These are phyloP conservation scores for Sardina pilchardus DNA, from an alignment of 2,113 vertebrate genomes.

Conservation along the genomic window DNA sequence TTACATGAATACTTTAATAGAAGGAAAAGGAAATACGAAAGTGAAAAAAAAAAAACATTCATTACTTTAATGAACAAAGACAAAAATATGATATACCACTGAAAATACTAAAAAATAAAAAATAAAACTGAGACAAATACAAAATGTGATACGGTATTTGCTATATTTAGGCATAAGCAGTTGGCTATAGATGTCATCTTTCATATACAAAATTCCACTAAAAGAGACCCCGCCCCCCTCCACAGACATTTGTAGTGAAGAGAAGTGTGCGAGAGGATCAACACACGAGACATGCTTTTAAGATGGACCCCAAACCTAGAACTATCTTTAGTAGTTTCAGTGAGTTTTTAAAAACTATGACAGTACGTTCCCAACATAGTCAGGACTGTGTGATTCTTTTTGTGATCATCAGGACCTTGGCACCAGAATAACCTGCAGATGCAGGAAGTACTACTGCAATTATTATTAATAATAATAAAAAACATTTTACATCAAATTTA, in stretches of 20 bases:
- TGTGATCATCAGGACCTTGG: constrained; percentile 58
- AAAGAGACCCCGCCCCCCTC: neutral
- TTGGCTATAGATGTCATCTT: neutral
- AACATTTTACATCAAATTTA: constrained; percentile 23
- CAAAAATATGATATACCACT: constrained; percentile 46
- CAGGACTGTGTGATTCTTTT: constrained; percentile 11
- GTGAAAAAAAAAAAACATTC: constrained; percentile 71
- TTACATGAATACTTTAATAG: constrained; percentile 66
- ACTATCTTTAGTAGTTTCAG: constrained; percentile 4
- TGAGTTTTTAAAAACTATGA: constrained; percentile 16
- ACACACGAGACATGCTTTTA: neutral
- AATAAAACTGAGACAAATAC: constrained; percentile 46
- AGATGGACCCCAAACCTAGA: neutral
- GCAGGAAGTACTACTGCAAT: neutral
- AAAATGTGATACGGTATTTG: constrained; percentile 53
- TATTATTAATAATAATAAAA: neutral
- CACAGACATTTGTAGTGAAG: neutral
- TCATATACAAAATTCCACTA: neutral
- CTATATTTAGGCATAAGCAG: constrained; percentile 57
- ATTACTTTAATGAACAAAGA: constrained; percentile 45
- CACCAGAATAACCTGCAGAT: constrained; percentile 49
- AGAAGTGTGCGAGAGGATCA: neutral
- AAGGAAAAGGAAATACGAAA: constrained; percentile 64
- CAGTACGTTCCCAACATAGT: neutral
- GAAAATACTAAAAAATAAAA: constrained; percentile 29